Percentiles rank a stretch among this genome's conserved stretches.
These are phyloP conservation scores for Grantiella picta DNA, from an alignment of 2,113 vertebrate genomes.

Conservation along the genomic window DNA sequence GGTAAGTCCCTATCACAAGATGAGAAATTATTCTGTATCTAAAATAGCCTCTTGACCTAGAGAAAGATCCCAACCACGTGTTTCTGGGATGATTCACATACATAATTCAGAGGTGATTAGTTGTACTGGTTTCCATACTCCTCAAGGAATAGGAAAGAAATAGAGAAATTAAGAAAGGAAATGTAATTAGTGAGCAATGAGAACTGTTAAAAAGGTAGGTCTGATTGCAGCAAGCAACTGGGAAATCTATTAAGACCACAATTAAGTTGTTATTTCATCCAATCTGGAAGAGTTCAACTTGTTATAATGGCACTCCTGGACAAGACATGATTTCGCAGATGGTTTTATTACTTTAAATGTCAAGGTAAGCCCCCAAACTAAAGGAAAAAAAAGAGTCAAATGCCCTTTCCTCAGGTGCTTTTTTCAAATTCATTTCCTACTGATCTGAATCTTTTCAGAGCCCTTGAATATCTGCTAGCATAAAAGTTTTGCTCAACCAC, in stretches of 20 bases:
- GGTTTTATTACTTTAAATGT: conserved; percentile 33
- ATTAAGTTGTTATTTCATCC: conserved; percentile 14
- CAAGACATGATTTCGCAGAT: neutral
- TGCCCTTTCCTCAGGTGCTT: conserved; percentile 7
- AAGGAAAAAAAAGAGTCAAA: neutral
- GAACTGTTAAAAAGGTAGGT: neutral
- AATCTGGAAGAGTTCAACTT: neutral
- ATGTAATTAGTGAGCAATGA: conserved; percentile 38
- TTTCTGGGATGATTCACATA: conserved; percentile 39
- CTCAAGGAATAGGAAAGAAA: conserved; percentile 39
- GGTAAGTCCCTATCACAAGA: neutral
- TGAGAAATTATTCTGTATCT: conserved; percentile 9
- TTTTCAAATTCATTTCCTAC: neutral
- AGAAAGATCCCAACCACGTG: neutral
- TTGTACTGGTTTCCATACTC: neutral
- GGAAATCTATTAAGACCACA: conserved; percentile 15
- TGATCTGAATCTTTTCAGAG: conserved; percentile 1
- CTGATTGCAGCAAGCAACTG: neutral
- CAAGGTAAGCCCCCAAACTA: neutral
- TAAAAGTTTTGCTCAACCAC: conserved; percentile 4
- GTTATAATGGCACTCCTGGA: neutral
- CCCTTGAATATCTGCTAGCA: neutral
- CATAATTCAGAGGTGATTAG: conserved; percentile 51
- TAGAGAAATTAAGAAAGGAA: conserved; percentile 36
- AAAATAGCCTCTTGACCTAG: conserved; percentile 37